phyloP scores from a whole-genome alignment of 2,113 vertebrate genomes.

The Heterotilapia buettikoferi region DNA sequence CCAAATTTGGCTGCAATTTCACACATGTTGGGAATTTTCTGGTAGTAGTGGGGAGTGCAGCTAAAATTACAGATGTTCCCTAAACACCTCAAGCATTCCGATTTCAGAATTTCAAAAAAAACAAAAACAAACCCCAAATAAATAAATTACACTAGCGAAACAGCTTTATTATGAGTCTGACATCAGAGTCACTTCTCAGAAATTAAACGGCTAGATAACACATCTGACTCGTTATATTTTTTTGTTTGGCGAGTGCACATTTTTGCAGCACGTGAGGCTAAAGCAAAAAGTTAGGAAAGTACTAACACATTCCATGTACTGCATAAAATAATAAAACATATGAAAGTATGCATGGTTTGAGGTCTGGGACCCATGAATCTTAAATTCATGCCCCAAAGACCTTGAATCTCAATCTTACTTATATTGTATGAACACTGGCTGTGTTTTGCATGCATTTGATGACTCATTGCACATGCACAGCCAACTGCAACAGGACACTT shows the following conservation, averaged over 20 bases:
- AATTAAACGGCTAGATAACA: not conserved
- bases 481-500: not conserved
- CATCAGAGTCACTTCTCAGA: not conserved
- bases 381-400: not conserved
- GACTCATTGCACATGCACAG: not conserved
- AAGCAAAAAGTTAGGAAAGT: not conserved
- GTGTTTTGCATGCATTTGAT: not conserved
- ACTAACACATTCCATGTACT: not conserved
- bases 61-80: not conserved
- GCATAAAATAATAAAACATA: not conserved
- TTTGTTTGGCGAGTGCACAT: not conserved
- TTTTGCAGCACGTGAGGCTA: not conserved
- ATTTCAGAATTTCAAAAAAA: not conserved
- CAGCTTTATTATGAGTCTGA: not conserved
- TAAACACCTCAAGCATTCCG: not conserved
- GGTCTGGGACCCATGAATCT: not conserved
- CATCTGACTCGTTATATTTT: not conserved
- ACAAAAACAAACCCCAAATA: fast-evolving
- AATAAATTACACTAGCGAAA: not conserved
- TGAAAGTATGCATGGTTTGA: not conserved
- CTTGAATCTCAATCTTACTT: not conserved
- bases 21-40: not conserved
- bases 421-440: not conserved
- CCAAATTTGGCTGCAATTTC: not conserved
- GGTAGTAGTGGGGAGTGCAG: not conserved